phyloP scores from a whole-genome alignment of 1,140 invertebrate genomes.

The Diachasmimorpha longicaudata region DNA sequence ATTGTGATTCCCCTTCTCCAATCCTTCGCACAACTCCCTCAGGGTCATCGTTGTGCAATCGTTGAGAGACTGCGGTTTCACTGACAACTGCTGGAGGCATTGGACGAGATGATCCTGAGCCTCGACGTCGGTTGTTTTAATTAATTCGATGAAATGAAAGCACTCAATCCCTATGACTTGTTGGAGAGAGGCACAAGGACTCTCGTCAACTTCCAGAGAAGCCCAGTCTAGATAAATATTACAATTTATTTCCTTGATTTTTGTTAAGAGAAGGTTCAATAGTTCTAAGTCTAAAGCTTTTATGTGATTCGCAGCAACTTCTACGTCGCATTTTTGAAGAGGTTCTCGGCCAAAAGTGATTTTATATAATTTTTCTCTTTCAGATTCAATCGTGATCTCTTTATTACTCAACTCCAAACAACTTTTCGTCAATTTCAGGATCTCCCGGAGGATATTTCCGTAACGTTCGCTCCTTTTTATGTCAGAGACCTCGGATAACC shows the following conservation, averaged over 20 bases:
- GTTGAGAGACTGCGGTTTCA: slow-evolving; percentile 31
- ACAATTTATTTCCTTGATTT: slow-evolving; percentile 47
- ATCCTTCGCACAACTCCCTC: slow-evolving; percentile 36
- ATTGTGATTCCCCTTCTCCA: slow-evolving; percentile 32
- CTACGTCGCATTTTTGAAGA: slow-evolving; percentile 24
- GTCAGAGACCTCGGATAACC: slow-evolving; percentile 16
- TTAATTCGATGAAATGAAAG: slow-evolving; percentile 41
- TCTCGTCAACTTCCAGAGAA: slow-evolving; percentile 45
- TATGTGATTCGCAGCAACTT: slow-evolving; percentile 23
- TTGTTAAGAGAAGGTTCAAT: slow-evolving; percentile 38
- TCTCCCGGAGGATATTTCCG: slow-evolving; percentile 45
- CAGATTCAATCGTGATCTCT: not conserved
- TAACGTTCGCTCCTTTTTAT: slow-evolving; percentile 33
- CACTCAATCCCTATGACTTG: slow-evolving; percentile 46
- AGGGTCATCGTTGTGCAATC: slow-evolving; percentile 27
- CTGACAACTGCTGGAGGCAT: slow-evolving; percentile 43
- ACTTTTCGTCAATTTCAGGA: slow-evolving; percentile 34
- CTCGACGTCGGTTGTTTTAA: slow-evolving; percentile 33
- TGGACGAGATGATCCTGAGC: slow-evolving; percentile 37
- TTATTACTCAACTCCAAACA: slow-evolving; percentile 33
- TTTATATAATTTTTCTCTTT: slow-evolving; percentile 43
- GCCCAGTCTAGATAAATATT: slow-evolving; percentile 51
- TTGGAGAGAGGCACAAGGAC: slow-evolving; percentile 45
- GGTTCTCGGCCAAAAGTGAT: slow-evolving; percentile 46
- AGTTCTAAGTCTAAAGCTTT: slow-evolving; percentile 37